Evolutionary conservation across 2,113 vertebrate species (phyloP).

Genomic region (Alexandromys fortis): DNA sequence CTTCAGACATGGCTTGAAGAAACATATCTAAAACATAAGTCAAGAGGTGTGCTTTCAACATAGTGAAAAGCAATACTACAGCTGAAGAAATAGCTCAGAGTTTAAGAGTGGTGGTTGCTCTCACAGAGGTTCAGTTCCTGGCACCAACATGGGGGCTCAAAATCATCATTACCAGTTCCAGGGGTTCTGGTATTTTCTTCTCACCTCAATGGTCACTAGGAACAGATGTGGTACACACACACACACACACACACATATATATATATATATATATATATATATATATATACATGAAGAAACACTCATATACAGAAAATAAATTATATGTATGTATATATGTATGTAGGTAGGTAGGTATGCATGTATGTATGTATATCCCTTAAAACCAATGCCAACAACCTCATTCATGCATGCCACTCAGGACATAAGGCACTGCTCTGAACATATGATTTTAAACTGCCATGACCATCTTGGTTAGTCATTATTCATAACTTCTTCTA

Average conservation of each 20-base stretch:
- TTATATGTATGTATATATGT: neutral
- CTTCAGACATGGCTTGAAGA: neutral
- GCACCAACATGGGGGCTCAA: neutral
- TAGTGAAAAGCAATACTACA: neutral
- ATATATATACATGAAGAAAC: neutral
- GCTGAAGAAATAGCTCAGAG: neutral
- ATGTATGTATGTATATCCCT: neutral
- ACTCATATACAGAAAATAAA: neutral
- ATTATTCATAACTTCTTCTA: neutral
- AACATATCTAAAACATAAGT: neutral
- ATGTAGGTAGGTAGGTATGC: too few species aligned
- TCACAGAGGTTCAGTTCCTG: neutral
- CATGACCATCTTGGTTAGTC: fast-evolving
- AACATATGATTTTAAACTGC: neutral
- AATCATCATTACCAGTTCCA: neutral
- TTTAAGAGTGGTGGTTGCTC: neutral
- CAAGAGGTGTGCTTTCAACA: fast-evolving
- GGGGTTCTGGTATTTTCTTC: neutral
- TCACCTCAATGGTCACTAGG: neutral
- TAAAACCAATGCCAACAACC: neutral
- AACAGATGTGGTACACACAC: neutral
- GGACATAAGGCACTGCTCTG: neutral
- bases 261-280: neutral
- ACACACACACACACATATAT: too few species aligned
- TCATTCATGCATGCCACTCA: fast-evolving